phyloP scores from a whole-genome alignment of 2,797 vertebrate species.

The Lagocephalus sceleratus region DNA sequence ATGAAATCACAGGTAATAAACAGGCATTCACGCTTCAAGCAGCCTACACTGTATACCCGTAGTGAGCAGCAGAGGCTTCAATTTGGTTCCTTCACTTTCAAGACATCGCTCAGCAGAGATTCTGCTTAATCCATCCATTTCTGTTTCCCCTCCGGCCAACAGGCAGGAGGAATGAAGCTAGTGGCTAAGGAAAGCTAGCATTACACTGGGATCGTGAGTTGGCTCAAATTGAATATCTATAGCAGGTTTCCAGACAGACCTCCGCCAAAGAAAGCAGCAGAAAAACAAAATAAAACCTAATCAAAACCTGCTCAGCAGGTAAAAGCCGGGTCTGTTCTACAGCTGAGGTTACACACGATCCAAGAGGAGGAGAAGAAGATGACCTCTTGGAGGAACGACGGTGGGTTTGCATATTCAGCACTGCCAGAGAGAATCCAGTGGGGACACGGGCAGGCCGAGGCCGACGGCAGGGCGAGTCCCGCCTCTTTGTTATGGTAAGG shows the following conservation, averaged over 20 bases:
- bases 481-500: conserved; percentile 55
- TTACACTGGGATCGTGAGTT: no score
- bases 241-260: no score
- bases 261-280: no score
- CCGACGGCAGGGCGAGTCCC: conserved; percentile 14
- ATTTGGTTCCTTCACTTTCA: neutral
- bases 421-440: conserved; percentile 36
- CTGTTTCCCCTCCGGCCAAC: neutral
- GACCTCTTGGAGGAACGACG: no score
- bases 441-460: conserved; percentile 20
- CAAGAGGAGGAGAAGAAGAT: no score
- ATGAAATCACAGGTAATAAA: no score
- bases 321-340: no score
- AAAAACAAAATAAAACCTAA: neutral
- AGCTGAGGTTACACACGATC: no score
- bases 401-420: conserved; percentile 41
- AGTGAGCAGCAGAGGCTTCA: neutral
- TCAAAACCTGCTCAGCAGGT: conserved; percentile 7
- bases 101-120: neutral
- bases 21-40: neutral
- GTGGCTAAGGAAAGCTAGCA: no score
- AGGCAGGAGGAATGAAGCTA: neutral
- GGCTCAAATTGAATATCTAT: no score
- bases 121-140: neutral
- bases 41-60: neutral